Conservation (phyloP, 2,888 invertebrate genomes). For the Volucella bombylans region DNA sequence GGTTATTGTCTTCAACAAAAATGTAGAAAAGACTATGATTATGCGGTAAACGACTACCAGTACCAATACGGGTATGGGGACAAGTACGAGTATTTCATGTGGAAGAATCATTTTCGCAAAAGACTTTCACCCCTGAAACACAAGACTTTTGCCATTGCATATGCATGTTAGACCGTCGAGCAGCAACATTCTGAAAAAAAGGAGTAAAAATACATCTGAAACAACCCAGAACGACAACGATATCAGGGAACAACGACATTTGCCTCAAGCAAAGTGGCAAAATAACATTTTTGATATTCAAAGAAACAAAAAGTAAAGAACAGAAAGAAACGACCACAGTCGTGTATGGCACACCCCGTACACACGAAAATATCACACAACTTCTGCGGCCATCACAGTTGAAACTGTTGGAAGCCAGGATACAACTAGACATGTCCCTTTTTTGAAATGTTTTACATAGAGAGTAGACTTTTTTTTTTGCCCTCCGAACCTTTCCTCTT, state of each 20-base stretch:
- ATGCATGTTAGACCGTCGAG: slow-evolving; percentile 20
- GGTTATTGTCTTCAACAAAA: slow-evolving; percentile 63
- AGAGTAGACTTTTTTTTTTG: slow-evolving; percentile 19
- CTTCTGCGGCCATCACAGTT: slow-evolving; percentile 42
- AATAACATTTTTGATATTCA: slow-evolving; percentile 70
- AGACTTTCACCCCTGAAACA: slow-evolving; percentile 22
- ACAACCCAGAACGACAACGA: slow-evolving; percentile 19
- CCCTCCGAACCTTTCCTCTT: too few relatives aligned
- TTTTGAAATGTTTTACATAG: slow-evolving; percentile 60
- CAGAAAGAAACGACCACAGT: slow-evolving; percentile 19
- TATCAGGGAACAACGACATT: slow-evolving; percentile 59
- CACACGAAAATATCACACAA: slow-evolving; percentile 51
- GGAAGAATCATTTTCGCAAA: slow-evolving; percentile 52
- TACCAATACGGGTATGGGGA: too few relatives aligned
- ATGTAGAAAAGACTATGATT: slow-evolving; percentile 60
- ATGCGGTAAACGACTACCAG: slow-evolving; percentile 44
- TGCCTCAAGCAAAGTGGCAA: slow-evolving; percentile 65
- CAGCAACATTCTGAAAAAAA: slow-evolving; percentile 16
- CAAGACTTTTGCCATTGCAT: slow-evolving; percentile 17
- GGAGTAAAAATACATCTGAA: slow-evolving; percentile 5
- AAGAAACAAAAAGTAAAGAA: not conserved
- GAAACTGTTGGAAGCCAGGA: slow-evolving; percentile 37
- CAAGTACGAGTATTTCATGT: slow-evolving; percentile 36
- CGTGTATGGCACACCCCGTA: slow-evolving; percentile 19
- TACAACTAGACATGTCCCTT: slow-evolving; percentile 59